phyloP scores from a whole-genome alignment of 2,113 vertebrate genomes.

The Pseudorasbora parva region DNA sequence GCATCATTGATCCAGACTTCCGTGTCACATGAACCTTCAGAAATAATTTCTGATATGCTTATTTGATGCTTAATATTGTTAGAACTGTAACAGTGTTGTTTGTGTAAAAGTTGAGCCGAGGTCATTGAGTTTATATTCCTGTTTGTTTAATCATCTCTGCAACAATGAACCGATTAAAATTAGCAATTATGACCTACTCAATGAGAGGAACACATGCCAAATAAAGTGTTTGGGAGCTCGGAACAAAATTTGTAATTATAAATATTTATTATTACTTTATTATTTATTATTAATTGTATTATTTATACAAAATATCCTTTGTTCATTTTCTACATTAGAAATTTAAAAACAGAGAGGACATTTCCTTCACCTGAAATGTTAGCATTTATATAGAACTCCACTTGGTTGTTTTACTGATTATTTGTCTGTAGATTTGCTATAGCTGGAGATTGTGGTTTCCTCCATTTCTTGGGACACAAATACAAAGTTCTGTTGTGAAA shows the following conservation, averaged over 20 bases:
- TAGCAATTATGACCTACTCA: not conserved
- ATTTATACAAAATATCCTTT: too few species aligned
- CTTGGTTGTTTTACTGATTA: too few species aligned
- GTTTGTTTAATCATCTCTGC: slow-evolving; percentile 7
- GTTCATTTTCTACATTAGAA: too few species aligned
- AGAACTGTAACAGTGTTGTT: not conserved
- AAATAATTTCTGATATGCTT: not conserved
- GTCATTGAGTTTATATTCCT: not conserved
- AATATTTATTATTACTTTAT: not conserved
- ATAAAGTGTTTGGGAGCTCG: too few species aligned
- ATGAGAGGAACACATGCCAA: not conserved
- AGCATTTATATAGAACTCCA: too few species aligned
- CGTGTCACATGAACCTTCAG: not conserved
- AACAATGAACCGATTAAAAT: not conserved
- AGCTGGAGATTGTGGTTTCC: too few species aligned
- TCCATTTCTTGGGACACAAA: too few species aligned
- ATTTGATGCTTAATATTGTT: not conserved
- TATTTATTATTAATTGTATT: too few species aligned
- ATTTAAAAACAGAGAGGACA: not conserved
- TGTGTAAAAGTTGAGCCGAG: not conserved
- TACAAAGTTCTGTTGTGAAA: too few species aligned
- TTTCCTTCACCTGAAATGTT: not conserved
- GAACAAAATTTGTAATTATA: not conserved
- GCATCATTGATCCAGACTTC: not conserved
- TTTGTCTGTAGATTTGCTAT: too few species aligned